Percentiles rank a stretch among this genome's conserved stretches.
Conservation (phyloP, 2,888 invertebrate genomes). For the Lasioglossum leucozonium region DNA sequence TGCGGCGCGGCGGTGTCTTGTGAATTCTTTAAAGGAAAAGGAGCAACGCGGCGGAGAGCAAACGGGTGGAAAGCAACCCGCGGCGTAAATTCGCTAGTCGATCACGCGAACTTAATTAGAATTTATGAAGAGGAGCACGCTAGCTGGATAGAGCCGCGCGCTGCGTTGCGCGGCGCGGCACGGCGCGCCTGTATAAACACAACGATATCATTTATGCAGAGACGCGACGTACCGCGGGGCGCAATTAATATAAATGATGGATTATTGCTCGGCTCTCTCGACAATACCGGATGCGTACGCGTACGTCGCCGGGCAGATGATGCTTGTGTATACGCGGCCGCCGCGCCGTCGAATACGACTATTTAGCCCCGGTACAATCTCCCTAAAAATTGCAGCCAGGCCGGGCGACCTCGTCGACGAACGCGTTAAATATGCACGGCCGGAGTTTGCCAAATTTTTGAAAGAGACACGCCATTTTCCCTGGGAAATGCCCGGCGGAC, state of each 20-base stretch:
- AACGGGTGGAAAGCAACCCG: conserved; percentile 37
- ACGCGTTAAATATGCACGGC: conserved; percentile 30
- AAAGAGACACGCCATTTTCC: conserved; percentile 15
- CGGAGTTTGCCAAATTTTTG: conserved; percentile 25
- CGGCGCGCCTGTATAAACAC: conserved; percentile 74
- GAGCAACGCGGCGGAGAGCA: conserved; percentile 5
- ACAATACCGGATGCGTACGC: conserved; percentile 72
- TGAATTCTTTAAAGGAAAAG: not conserved
- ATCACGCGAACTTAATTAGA: conserved; percentile 82
- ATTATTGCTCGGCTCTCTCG: conserved; percentile 76
- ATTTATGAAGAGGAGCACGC: conserved; percentile 80
- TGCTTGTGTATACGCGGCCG: conserved; percentile 22
- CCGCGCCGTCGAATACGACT: conserved; percentile 54
- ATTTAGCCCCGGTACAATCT: conserved; percentile 54
- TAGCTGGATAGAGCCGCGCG: conserved; percentile 58
- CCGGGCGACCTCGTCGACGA: not conserved
- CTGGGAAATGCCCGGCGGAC: not conserved
- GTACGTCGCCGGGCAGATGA: conserved; percentile 56
- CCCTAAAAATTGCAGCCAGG: conserved; percentile 46
- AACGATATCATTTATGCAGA: conserved; percentile 79
- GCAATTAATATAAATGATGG: conserved; percentile 83
- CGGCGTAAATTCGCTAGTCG: conserved; percentile 69
- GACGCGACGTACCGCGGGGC: conserved; percentile 75
- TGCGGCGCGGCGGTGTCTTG: not conserved
- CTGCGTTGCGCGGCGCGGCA: too few species aligned